Percentiles rank a stretch among this genome's conserved stretches.
These are phyloP conservation scores for Cochlearius cochlearius DNA, from an alignment of 2,113 vertebrate genomes.

Conservation along the genomic window DNA sequence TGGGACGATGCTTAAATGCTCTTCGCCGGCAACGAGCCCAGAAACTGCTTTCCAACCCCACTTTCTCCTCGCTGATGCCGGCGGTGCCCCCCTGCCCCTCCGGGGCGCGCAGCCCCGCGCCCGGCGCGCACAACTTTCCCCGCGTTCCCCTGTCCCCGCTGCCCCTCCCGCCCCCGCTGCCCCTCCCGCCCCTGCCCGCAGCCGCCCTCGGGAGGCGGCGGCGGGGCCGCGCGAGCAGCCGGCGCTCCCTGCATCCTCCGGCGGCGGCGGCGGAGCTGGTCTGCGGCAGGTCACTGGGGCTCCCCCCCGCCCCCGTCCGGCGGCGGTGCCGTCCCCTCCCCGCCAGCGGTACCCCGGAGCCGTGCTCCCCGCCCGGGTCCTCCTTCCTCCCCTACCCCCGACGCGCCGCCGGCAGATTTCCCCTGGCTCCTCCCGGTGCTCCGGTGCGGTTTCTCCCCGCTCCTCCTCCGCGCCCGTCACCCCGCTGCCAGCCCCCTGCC, in stretches of 20 bases:
- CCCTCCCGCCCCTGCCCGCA: not conserved
- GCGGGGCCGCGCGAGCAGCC: not conserved
- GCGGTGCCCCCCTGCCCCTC: not conserved
- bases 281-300: not conserved
- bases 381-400: not conserved
- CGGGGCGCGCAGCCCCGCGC: not conserved
- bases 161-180: not conserved
- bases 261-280: not conserved
- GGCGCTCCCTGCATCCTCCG: not conserved
- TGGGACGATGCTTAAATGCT: not conserved
- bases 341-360: not conserved
- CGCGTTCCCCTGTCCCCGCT: not conserved
- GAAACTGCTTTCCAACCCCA: not conserved
- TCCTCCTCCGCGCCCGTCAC: not conserved
- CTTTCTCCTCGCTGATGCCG: not conserved
- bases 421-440: conserved; percentile 14
- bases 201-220: not conserved
- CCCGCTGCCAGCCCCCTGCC: not conserved
- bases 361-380: not conserved
- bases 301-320: not conserved
- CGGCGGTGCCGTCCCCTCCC: not conserved
- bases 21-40: not conserved
- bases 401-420: not conserved
- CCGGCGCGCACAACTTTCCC: not conserved
- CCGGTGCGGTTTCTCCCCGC: not conserved